Evolutionary conservation across 2,888 invertebrate species (phyloP), one percentile per base, ranked within the genome.

Genomic region (Julus scanicus): DNA sequence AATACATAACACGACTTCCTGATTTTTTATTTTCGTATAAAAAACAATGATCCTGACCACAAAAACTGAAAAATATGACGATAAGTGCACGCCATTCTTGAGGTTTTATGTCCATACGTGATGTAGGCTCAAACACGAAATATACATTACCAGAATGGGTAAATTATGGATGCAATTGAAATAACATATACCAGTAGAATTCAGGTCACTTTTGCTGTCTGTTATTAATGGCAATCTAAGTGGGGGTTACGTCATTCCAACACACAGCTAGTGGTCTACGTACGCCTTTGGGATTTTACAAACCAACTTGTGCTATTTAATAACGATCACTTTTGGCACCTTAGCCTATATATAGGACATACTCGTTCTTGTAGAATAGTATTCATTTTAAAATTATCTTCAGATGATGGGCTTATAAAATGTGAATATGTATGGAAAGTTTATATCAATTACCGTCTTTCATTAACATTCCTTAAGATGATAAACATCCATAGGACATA

Each of bases 161-260:
- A 71, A 71, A 71, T 71, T 71, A 71, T 71, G 71, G 71, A 29
- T 29, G 57, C n/a, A 48, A 48, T 48, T 48, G 48, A 48, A 48
- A 48, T 48, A 13, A 29, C 9, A 71, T 71, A 20, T 20, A 63
- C 71, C 20, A 0, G 29, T 29, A 20, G 29, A 71, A 71, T 71
- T 71, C 71, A 71, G 71, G 71, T 71, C 71, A 71, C 71, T 71
- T 71, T 71, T 71, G 71, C 71, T 71, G 71, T 71, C 71, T 29
- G 9, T 71, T 71, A 9, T 29, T 29, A 71, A 71, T 9, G 71
- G 20, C 8, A 71, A 29, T 71, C 20, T 71, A 71, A 71, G 71
- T 71, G 71, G 20, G 20, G 71, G 71, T 71, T 71, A 71, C 71
- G 71, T 71, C 71, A 71, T 71, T 71, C 2, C 71, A 29, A 71